Evolutionary conservation across 2,797 vertebrate genomes (phyloP).

Genomic region (Chiroxiphia lanceolata): DNA sequence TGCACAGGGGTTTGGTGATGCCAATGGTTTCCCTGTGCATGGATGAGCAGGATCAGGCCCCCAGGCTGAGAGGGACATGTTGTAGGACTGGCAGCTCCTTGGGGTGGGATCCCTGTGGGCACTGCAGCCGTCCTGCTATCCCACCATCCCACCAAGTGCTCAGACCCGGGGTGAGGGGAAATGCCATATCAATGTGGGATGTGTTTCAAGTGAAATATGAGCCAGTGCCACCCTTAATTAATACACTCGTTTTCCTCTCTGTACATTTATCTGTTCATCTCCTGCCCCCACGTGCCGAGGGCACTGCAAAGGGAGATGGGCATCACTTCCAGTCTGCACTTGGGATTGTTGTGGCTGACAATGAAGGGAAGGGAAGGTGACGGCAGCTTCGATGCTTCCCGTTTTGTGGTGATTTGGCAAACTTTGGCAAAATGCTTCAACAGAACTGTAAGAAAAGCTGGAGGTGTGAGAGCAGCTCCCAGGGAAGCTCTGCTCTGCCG

Average conservation of each 20-base stretch:
- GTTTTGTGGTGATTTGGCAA: neutral
- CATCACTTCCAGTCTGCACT: neutral
- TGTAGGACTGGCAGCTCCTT: neutral
- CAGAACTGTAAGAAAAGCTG: neutral
- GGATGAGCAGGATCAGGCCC: neutral
- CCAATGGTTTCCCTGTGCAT: neutral
- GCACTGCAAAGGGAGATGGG: accelerated
- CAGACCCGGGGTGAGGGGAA: neutral
- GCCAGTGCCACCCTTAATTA: neutral
- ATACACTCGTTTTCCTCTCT: accelerated
- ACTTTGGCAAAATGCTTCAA: neutral
- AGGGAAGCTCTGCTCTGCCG: accelerated
- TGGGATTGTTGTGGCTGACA: accelerated
- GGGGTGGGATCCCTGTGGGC: neutral
- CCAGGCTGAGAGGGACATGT: neutral
- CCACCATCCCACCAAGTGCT: accelerated
- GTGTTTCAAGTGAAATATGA: accelerated
- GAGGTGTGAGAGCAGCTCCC: neutral
- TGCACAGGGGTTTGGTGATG: accelerated
- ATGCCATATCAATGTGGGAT: accelerated
- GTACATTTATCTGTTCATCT: neutral
- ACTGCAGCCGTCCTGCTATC: accelerated
- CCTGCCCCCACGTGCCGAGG: accelerated
- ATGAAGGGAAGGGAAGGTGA: neutral
- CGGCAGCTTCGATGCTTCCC: accelerated